These are phyloP conservation scores for Cephus pygmeus DNA, from an alignment of 2,888 invertebrate species.

Conservation along the genomic window DNA sequence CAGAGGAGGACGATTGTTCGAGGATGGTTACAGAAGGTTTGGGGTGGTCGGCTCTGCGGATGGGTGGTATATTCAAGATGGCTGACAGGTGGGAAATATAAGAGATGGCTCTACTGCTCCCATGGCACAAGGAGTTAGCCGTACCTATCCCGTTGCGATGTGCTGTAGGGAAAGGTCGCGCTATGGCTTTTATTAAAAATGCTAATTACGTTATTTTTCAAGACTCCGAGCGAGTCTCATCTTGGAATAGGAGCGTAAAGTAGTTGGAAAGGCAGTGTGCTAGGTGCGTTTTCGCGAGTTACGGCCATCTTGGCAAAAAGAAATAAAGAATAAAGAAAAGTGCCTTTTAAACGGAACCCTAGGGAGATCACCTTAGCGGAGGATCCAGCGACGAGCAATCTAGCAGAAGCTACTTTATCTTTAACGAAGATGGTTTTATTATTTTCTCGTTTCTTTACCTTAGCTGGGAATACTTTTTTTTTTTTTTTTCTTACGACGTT, in stretches of 20 bases:
- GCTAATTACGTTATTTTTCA: slow-evolving; percentile 7
- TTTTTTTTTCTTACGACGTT: neutral
- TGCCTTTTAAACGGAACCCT: neutral
- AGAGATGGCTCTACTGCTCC: neutral
- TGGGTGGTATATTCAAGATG: slow-evolving; percentile 6
- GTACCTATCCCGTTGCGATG: neutral
- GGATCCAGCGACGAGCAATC: neutral
- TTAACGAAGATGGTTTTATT: neutral
- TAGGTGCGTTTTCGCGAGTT: neutral
- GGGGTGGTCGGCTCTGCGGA: neutral
- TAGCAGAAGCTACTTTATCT: neutral
- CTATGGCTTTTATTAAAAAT: neutral
- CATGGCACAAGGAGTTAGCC: neutral
- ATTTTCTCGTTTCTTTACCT: neutral
- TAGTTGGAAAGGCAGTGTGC: neutral
- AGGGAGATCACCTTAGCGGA: neutral
- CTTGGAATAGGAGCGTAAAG: neutral
- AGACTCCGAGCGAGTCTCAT: neutral
- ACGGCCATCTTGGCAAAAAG: neutral
- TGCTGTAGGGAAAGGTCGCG: neutral
- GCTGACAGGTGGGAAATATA: slow-evolving; percentile 4
- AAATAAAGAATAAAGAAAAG: neutral
- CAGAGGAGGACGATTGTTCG: neutral
- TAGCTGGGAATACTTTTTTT: neutral
- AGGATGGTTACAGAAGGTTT: neutral